Percentiles rank a stretch among this genome's conserved stretches.
Conservation (phyloP, 2,888 invertebrate species). For the Piscicola geometra region DNA sequence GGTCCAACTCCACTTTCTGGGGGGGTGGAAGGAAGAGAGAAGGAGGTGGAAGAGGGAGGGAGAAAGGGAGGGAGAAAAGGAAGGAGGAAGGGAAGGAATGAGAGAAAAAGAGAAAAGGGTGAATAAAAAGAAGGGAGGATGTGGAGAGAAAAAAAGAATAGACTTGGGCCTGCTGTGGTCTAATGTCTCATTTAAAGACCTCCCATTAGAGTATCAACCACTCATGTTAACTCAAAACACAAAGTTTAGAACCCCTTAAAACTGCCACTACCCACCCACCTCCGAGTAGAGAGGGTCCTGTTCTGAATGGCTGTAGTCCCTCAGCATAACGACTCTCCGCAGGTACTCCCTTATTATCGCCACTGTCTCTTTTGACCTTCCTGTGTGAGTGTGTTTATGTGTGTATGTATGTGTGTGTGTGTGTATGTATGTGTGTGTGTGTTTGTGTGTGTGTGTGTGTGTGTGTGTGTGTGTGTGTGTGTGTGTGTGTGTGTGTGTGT, state of each 20-base stretch:
- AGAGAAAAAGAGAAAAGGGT: too few relatives aligned
- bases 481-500: too few relatives aligned
- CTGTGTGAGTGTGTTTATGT: conserved; percentile 56
- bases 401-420: neutral
- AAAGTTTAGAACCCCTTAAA: too few relatives aligned
- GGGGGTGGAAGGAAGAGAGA: neutral
- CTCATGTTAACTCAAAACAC: too few relatives aligned
- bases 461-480: neutral
- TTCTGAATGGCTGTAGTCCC: conserved; percentile 70
- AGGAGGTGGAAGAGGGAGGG: neutral
- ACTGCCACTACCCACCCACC: conserved; percentile 46
- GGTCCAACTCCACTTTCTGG: conserved; percentile 75
- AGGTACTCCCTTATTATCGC: conserved; percentile 74
- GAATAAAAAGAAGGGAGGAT: too few relatives aligned
- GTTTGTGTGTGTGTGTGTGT: too few relatives aligned
- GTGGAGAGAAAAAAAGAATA: too few relatives aligned
- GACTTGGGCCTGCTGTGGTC: too few relatives aligned
- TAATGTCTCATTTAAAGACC: too few relatives aligned
- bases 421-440: too few relatives aligned
- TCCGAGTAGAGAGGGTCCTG: conserved; percentile 80
- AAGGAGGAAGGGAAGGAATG: too few relatives aligned
- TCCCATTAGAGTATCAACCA: too few relatives aligned
- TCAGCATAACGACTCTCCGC: conserved; percentile 72
- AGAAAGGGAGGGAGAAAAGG: neutral
- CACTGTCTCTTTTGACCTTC: conserved; percentile 71